phyloP scores from a whole-genome alignment of 2,888 invertebrate species.

The Platypus cylindrus region DNA sequence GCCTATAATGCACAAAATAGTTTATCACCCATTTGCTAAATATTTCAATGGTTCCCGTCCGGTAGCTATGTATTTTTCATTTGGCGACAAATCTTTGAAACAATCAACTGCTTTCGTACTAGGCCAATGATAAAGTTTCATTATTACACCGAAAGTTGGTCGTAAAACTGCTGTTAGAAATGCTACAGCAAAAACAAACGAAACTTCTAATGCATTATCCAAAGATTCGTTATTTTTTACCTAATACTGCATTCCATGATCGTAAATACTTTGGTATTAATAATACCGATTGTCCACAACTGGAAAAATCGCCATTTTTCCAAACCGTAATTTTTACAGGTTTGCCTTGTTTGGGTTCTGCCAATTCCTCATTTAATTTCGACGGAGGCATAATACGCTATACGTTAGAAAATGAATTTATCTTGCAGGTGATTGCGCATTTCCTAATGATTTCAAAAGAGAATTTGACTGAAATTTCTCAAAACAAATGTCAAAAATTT shows the following conservation, averaged over 20 bases:
- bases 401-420: no score
- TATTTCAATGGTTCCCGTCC: no score
- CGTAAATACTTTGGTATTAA: constrained; percentile 5
- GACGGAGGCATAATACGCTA: no score
- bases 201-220: neutral
- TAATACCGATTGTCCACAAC: constrained; percentile 4
- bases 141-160: constrained; percentile 9
- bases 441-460: no score
- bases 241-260: constrained; percentile 10
- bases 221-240: no score
- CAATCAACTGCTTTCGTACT: constrained; percentile 6
- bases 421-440: no score
- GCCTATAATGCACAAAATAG: no score
- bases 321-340: constrained; percentile 10
- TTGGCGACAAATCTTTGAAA: constrained; percentile 6
- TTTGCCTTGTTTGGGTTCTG: constrained; percentile 9
- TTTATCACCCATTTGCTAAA: no score
- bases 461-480: no score
- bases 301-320: constrained; percentile 9
- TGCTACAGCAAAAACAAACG: constrained; percentile 6
- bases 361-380: no score
- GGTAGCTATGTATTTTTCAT: constrained; percentile 10
- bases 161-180: constrained; percentile 6
- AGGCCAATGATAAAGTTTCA: constrained; percentile 10
- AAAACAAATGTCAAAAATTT: no score